Base-by-base conservation (phyloP, 2,888 invertebrate genomes). In the Erpobdella octoculata region DNA sequence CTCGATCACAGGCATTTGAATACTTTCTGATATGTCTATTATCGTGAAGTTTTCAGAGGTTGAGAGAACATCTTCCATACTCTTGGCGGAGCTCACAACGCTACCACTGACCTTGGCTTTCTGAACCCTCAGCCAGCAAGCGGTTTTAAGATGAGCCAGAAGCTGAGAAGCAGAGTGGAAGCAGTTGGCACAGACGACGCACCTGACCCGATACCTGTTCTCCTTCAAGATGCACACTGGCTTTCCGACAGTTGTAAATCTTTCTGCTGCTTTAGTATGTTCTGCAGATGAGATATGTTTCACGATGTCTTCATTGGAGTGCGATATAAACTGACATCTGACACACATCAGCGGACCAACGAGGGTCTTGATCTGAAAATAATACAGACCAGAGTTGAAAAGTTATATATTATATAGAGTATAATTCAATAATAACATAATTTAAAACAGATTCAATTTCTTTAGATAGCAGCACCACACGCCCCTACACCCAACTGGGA, bases 341-440 rank as follows among this genome's bases (percentile, higher is more conserved):
- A 78, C 76, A 73, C 82, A 83, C 37, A 78, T 74, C 35, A 82
- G 74, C 35, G 80, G 79, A 1, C 80, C 81, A 21, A 79, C 74
- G 31, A 80, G 74, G 48, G 77, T 76, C 35, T 75, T 69, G 35
- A 78, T 78, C 28, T 78, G 77, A n/a, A 74, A 64, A 9, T 70
- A 36, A 74, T 82, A 82, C 21, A 73, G 73, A 0, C 65, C 53
- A 25, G 76, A 76, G 41, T 74, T 73, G 18, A 71, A 41, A 41
- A 15, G n/a, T 41, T 41, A 41, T 15, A 15, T 15, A 41, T n/a
- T 15, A n/a, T n/a, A n/a, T n/a, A n/a, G n/a, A n/a, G n/a, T n/a
- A n/a, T n/a, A 41, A 41, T n/a, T 41, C 46, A 41, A 41, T 41
- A 41, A 41, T 41, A 41, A 41, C n/a, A n/a, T n/a, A n/a, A n/a